Evolutionary conservation across 2,888 invertebrate genomes (phyloP), one percentile per base, ranked within the genome.

Genomic region (Eupithecia dodoneata): DNA sequence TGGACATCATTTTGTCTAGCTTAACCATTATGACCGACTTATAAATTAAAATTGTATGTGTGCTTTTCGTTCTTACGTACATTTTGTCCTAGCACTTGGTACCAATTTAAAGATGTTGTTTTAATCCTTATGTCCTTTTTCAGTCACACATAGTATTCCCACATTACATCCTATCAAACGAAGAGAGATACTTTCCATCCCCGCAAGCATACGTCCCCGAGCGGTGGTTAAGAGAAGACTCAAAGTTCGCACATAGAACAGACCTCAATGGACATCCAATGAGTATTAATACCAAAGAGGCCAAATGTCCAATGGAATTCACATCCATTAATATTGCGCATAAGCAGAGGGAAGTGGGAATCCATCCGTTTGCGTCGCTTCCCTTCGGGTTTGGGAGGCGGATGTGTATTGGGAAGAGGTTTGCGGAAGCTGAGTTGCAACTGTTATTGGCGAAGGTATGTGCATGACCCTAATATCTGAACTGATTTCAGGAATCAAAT

Each of bases 81-180:
- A 7, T 18, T 55, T 59, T 18, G 3, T 49, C 49, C 4, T 49
- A 4, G 4, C 1, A 49, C 13, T 49, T 13, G 49, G 49, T 49
- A 4, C 30, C 1, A 30, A 30, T 49, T 13, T 0, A 2, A 3
- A n/a, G 6, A 3, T 59, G 9, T n/a, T 0, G 15, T 55, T 18
- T 67, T 42, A 42, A 0, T 15, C 49, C 4, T 47, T 69, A 45
- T 15, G 67, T 72, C 44, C 76, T n/a, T 4, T 93, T 96, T 67
- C 94, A 98, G 98, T 97, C 97, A 0, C 97, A 97, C 90, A 96
- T 98, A 55, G 97, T 98, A 82, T 97, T 98, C 85, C 97, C 97
- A 74, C 97, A 97, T 90, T 96, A 97, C 90, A 96, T 97, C 42
- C 96, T 98, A 82, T 97, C 97, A 74, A 97, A 97, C 88, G 96